Evolutionary conservation across 2,888 invertebrate genomes (phyloP).

Genomic region (Buathra laborator): DNA sequence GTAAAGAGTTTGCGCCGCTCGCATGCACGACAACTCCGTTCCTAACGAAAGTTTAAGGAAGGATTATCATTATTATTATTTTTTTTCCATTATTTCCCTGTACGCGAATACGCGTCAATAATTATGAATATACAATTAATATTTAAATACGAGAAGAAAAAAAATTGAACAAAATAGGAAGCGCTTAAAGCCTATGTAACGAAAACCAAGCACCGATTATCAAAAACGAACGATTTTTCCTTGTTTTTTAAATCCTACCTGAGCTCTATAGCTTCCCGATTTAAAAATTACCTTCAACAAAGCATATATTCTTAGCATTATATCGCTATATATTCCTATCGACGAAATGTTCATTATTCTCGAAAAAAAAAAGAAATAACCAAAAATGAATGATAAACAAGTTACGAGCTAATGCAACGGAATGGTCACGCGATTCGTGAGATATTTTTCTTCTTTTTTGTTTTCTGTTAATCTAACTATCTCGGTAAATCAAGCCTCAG

Average conservation of each 20-base stretch:
- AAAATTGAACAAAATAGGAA: conserved; percentile 65
- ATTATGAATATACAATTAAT: conserved; percentile 56
- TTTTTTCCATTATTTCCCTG: background rate
- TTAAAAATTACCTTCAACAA: conserved; percentile 71
- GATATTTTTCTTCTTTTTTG: conserved; percentile 26
- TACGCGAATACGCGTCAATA: conserved; percentile 18
- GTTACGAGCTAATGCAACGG: conserved; percentile 75
- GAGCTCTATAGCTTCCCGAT: conserved; percentile 3
- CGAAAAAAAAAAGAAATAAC: conserved; percentile 56
- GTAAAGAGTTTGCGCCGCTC: conserved; percentile 29
- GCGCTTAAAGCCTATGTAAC: conserved; percentile 72
- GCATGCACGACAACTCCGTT: conserved; percentile 37
- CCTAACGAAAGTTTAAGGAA: conserved; percentile 34
- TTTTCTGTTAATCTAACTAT: conserved; percentile 12
- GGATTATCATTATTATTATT: background rate
- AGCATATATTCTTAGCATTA: conserved; percentile 72
- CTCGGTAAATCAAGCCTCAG: conserved; percentile 67
- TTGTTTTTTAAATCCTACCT: conserved; percentile 39
- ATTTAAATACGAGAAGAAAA: conserved; percentile 51
- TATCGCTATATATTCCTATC: conserved; percentile 46
- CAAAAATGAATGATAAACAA: conserved; percentile 67
- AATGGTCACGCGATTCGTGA: conserved; percentile 72
- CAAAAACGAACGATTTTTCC: conserved; percentile 62
- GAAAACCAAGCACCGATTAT: conserved; percentile 77
- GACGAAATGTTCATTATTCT: conserved; percentile 25